Evolutionary conservation across 2,113 vertebrate genomes (phyloP).

Genomic region (Salvator merianae): DNA sequence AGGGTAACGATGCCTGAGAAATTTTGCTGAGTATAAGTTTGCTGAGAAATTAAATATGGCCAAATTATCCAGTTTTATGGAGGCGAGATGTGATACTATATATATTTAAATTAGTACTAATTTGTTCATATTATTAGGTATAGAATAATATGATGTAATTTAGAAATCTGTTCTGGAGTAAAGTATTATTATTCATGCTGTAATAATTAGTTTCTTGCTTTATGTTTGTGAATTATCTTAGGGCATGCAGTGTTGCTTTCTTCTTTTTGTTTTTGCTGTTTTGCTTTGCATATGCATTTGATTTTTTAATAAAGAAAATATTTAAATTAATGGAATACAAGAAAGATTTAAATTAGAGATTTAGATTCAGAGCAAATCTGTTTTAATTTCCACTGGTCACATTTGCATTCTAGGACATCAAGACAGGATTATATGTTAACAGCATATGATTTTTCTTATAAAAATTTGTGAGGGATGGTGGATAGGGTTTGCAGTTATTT

Average conservation of each 20-base stretch:
- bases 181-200: not conserved
- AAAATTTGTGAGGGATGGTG: too few relatives aligned
- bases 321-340: too few relatives aligned
- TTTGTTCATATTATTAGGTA: not conserved
- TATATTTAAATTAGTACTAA: conserved; percentile 5
- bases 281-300: not conserved
- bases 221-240: not conserved
- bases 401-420: too few relatives aligned
- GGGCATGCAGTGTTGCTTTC: not conserved
- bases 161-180: not conserved
- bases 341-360: too few relatives aligned
- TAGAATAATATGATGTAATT: not conserved
- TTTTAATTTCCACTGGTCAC: too few relatives aligned
- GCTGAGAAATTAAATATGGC: not conserved
- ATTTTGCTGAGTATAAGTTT: not conserved
- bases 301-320: not conserved
- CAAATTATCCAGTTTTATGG: not conserved
- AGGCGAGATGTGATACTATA: not conserved
- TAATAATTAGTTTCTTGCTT: not conserved
- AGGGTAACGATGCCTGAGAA: not conserved
- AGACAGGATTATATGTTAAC: too few relatives aligned
- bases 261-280: not conserved
- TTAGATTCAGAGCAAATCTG: too few relatives aligned
- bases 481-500: too few relatives aligned
- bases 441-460: too few relatives aligned